Evolutionary conservation across 1,140 invertebrate genomes (phyloP), one percentile per base, ranked within the genome.

Genomic region (Drosophila ercepeae): DNA sequence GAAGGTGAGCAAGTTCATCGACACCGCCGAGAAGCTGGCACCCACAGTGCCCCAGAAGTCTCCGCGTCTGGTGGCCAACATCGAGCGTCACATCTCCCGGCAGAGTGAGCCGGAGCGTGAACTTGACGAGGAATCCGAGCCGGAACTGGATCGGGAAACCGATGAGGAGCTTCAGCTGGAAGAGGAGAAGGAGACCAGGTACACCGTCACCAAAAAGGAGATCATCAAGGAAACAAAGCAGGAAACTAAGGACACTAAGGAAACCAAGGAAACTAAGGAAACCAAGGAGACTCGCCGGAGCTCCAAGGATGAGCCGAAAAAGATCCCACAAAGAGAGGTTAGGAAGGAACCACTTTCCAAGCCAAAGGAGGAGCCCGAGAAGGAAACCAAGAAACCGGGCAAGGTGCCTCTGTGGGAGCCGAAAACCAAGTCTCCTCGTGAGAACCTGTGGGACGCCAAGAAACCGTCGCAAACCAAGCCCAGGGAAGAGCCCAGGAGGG

Each of bases 1-100:
- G 75, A 94, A 94, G 89, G 93, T 94, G 1, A 92, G 92, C 68
- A 94, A 94, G 76, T 94, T 94, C 63, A 93, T 94, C 7, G 92
- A 92, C 82, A 93, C 93, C 11, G 93, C 93, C 42, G 93, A 94
- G 71, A 93, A 93, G 73, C 81, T 93, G 64, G 90, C 82, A 3
- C 74, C 89, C 32, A 65, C 63, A 5, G 67, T 76, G 49, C 72
- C 90, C 29, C 90, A 91, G 51, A 84, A 91, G 51, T 91, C 91
- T 3, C 90, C 91, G 1, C 73, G 91, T 1, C 41, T 92, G 21
- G 92, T 92, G 7, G 90, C 91, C 14, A 91, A 82, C 54, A 90
- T 92, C 78, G 92, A 89, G 84, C 92, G 81, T 63, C 90, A 84
- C 82, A 92, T 92, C 88, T 93, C 77, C 71, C 90, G 86, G 13